Conservation (phyloP, 2,113 vertebrate species). For the Merops nubicus region DNA sequence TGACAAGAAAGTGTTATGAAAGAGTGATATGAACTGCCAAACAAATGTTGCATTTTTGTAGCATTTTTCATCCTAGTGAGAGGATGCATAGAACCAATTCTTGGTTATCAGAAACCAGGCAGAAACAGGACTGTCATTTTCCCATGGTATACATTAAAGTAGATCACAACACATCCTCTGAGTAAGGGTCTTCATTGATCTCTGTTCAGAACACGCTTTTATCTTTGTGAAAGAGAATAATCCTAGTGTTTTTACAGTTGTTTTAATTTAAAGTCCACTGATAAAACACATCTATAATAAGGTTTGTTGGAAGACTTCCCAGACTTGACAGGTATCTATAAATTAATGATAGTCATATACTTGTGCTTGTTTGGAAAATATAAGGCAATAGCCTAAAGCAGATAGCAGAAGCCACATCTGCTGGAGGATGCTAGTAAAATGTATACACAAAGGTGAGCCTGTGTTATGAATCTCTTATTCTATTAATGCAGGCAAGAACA, state of each 20-base stretch:
- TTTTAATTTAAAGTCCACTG: constrained; percentile 45
- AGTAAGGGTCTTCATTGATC: constrained; percentile 16
- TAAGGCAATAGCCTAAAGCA: background rate
- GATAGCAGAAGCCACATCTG: background rate
- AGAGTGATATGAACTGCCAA: background rate
- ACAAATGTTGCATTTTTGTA: background rate
- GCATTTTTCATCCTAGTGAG: background rate
- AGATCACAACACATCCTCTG: background rate
- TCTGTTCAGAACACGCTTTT: background rate
- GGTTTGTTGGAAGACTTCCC: constrained; percentile 45
- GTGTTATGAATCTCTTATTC: background rate
- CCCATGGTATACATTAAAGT: background rate
- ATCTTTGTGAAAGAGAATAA: constrained; percentile 1
- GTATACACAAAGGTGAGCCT: background rate
- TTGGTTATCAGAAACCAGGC: background rate
- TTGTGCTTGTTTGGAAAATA: background rate
- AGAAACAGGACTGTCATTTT: background rate
- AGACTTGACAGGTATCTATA: constrained; percentile 36
- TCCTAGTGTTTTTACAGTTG: constrained; percentile 27
- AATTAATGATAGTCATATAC: constrained; percentile 38
- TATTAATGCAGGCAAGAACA: background rate
- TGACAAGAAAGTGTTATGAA: background rate
- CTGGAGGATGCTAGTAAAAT: background rate
- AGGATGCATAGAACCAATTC: background rate
- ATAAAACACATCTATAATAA: constrained; percentile 55